Evolutionary conservation across 2,113 vertebrate genomes (phyloP).

Genomic region (Ophthalmolycus amberensis): DNA sequence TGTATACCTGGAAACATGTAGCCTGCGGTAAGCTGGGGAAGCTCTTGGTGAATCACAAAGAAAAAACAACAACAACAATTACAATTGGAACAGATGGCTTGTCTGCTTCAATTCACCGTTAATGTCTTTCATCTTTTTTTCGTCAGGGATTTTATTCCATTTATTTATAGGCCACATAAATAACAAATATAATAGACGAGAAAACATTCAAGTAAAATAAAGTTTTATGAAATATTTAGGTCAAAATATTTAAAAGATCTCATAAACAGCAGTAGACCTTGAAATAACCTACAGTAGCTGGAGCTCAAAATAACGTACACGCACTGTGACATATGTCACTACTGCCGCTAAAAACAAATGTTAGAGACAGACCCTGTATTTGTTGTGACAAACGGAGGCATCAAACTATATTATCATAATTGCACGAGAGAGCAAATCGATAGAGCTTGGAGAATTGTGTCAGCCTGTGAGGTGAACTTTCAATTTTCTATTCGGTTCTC

Average conservation of each 20-base stretch:
- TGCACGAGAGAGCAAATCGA: slow-evolving; percentile 1
- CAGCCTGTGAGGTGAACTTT: background rate
- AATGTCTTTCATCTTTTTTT: background rate
- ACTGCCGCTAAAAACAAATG: background rate
- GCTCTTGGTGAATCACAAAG: slow-evolving; percentile 13
- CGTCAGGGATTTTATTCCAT: background rate
- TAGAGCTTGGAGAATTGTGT: background rate
- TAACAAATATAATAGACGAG: background rate
- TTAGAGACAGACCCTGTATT: background rate
- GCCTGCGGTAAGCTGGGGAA: slow-evolving; percentile 20
- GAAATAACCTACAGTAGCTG: slow-evolving; percentile 20
- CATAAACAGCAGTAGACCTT: slow-evolving; percentile 3
- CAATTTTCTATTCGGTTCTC: slow-evolving; percentile 11
- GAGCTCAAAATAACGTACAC: slow-evolving; percentile 5
- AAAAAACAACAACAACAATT: background rate
- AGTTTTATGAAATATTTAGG: background rate
- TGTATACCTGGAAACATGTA: slow-evolving; percentile 22
- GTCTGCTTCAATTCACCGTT: background rate
- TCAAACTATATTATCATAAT: slow-evolving; percentile 6
- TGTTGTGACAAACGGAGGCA: slow-evolving; percentile 7
- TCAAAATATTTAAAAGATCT: background rate
- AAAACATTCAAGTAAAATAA: background rate
- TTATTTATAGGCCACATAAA: background rate
- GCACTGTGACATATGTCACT: background rate
- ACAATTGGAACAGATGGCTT: background rate